A percentile compares a stretch with the other conserved stretches of the same genome.
These are phyloP conservation scores for Calycopis cecrops DNA, from an alignment of 1,140 invertebrate species.

Conservation along the genomic window DNA sequence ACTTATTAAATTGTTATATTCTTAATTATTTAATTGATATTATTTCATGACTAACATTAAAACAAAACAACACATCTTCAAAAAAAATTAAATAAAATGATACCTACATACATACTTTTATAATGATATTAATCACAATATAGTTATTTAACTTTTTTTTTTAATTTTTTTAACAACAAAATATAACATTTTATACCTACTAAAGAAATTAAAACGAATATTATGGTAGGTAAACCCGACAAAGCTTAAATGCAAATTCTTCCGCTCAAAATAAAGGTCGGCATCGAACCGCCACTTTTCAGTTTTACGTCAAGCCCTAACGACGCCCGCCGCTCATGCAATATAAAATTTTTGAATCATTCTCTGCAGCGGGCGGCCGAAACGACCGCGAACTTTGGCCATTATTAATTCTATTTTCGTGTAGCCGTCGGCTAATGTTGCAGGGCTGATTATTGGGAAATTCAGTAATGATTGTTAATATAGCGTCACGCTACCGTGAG, in stretches of 20 bases:
- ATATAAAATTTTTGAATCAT: constrained; percentile 46
- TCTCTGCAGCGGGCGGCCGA: constrained; percentile 50
- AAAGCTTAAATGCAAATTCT: constrained; percentile 2
- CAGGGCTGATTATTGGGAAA: constrained; percentile 61
- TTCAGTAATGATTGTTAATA: constrained; percentile 65
- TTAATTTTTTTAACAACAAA: too few species aligned
- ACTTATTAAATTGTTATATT: too few species aligned
- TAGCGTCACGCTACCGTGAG: constrained; percentile 45
- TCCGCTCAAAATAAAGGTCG: neutral
- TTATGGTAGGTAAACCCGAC: neutral
- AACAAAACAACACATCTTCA: too few species aligned
- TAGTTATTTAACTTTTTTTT: too few species aligned
- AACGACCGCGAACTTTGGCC: constrained; percentile 54
- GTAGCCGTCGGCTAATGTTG: constrained; percentile 55
- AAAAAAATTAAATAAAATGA: too few species aligned
- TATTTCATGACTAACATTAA: too few species aligned
- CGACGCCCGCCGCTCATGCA: constrained; percentile 1
- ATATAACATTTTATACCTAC: too few species aligned
- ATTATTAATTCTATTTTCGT: constrained; percentile 66
- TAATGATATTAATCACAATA: too few species aligned
- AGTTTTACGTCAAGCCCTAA: neutral
- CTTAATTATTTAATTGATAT: too few species aligned
- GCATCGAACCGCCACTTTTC: neutral
- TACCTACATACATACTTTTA: too few species aligned
- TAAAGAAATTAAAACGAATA: too few species aligned